Evolutionary conservation across 1,140 invertebrate species (phyloP).

Genomic region (Heliothis subflexa): DNA sequence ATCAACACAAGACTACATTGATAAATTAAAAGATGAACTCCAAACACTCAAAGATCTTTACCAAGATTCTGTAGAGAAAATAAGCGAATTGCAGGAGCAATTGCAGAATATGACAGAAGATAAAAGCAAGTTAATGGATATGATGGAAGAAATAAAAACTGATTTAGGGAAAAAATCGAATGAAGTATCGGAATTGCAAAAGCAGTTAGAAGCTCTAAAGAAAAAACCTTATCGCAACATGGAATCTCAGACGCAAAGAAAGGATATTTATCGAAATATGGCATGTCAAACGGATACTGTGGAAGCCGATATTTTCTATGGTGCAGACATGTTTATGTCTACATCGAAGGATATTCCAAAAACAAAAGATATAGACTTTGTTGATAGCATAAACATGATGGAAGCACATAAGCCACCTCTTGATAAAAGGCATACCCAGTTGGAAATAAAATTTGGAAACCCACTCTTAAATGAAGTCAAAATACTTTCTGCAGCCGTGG

Average conservation of each 20-base stretch:
- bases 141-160: slow-evolving; percentile 54
- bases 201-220: slow-evolving; percentile 57
- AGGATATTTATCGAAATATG: neutral
- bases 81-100: slow-evolving; percentile 64
- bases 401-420: neutral
- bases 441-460: slow-evolving; percentile 28
- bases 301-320: neutral
- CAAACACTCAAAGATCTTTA: slow-evolving; percentile 65
- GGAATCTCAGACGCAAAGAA: slow-evolving; percentile 32
- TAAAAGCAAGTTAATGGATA: slow-evolving; percentile 52
- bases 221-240: slow-evolving; percentile 51
- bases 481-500: slow-evolving; percentile 65
- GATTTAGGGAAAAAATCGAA: slow-evolving; percentile 62
- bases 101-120: slow-evolving; percentile 50
- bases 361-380: neutral
- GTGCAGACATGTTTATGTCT: neutral
- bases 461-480: slow-evolving; percentile 66
- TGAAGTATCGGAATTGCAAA: slow-evolving; percentile 60
- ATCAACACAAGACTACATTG: slow-evolving; percentile 64
- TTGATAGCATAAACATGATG: neutral
- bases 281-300: slow-evolving; percentile 35
- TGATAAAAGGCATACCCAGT: slow-evolving; percentile 46
- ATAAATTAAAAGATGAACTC: slow-evolving; percentile 71
- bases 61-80: slow-evolving; percentile 59
- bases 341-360: neutral